These are phyloP conservation scores for Furnarius figulus DNA, from an alignment of 2,113 vertebrate species.

Conservation along the genomic window DNA sequence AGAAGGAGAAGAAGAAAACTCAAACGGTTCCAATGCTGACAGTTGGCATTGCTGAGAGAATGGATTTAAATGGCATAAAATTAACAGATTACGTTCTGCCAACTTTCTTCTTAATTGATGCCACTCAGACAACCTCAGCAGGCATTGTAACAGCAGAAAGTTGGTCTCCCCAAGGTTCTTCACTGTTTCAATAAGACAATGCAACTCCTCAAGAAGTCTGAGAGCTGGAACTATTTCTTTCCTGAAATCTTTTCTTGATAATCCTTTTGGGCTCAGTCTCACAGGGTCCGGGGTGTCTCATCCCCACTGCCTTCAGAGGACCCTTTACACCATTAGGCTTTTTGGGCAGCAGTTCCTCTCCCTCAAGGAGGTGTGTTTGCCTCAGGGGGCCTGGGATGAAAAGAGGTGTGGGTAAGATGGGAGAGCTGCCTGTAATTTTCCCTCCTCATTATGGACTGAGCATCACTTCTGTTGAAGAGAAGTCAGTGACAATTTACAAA, in stretches of 20 bases:
- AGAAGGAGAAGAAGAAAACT: conserved; percentile 37
- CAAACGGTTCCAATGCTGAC: conserved; percentile 31
- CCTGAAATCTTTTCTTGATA: not conserved
- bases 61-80: conserved; percentile 52
- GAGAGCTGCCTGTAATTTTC: not conserved
- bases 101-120: conserved; percentile 54
- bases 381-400: not conserved
- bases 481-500: not conserved
- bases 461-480: not conserved
- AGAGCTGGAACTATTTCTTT: not conserved
- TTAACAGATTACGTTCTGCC: conserved; percentile 44
- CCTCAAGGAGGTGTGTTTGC: not conserved
- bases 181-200: not conserved
- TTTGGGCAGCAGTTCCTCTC: not conserved
- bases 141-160: conserved; percentile 10
- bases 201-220: not conserved
- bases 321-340: not conserved
- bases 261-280: not conserved
- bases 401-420: not conserved
- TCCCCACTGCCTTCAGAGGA: not conserved
- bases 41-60: conserved; percentile 45
- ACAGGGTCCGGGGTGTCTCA: not conserved
- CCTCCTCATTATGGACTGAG: not conserved
- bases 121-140: conserved; percentile 10
- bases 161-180: not conserved